phyloP scores from a whole-genome alignment of 2,113 vertebrate genomes.

The Chamaetylas fuelleborni region DNA sequence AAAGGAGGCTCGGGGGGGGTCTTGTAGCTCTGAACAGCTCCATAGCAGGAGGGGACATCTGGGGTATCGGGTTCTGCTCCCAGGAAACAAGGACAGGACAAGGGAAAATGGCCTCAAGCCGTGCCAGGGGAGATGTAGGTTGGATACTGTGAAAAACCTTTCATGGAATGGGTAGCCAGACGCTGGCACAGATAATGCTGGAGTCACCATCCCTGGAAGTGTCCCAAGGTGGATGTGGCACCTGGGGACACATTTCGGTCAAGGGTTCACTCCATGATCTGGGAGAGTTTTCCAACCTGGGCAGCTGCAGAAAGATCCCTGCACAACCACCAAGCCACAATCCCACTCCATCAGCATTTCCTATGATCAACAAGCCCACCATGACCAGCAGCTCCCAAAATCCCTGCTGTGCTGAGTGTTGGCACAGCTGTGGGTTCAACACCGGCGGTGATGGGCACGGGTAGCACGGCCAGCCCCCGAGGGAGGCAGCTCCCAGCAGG shows the following conservation, averaged over 20 bases:
- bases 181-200: background rate
- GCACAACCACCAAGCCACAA: background rate
- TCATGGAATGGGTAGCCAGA: background rate
- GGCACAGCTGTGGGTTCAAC: background rate
- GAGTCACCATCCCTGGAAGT: background rate
- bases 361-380: fast-evolving
- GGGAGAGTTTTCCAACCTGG: background rate
- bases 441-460: fast-evolving
- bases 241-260: fast-evolving
- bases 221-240: background rate
- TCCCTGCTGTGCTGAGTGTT: fast-evolving
- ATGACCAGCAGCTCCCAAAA: fast-evolving
- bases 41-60: background rate
- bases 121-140: background rate
- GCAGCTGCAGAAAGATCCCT: background rate
- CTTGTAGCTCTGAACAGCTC: background rate
- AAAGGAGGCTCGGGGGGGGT: background rate
- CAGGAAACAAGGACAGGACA: background rate
- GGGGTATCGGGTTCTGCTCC: background rate
- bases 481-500: background rate
- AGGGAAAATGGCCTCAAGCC: background rate
- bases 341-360: background rate
- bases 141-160: background rate
- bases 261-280: too few species aligned
- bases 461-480: too few species aligned